phyloP scores from a whole-genome alignment of 1,140 invertebrate genomes.

The Pseudoatta argentina region DNA sequence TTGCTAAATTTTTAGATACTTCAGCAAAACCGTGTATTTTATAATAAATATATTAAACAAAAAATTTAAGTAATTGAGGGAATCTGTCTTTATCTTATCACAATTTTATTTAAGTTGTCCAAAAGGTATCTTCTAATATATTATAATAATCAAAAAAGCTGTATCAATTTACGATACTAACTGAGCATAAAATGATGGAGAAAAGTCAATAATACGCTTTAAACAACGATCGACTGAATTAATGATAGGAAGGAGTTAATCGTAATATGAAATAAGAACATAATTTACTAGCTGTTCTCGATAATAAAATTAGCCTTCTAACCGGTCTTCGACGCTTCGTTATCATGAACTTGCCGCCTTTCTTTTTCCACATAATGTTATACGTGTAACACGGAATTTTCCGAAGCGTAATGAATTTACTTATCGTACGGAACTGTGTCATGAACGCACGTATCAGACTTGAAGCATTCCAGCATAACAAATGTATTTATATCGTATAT shows the following conservation, averaged over 20 bases:
- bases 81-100: neutral
- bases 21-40: neutral
- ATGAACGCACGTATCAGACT: constrained; percentile 8
- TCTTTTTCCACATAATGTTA: constrained; percentile 13
- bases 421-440: constrained; percentile 44
- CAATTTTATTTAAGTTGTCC: neutral
- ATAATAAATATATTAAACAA: neutral
- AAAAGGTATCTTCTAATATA: neutral
- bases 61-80: neutral
- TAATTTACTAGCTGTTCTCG: constrained; percentile 29
- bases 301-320: constrained; percentile 69
- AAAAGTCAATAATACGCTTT: neutral
- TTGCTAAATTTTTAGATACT: too few relatives aligned
- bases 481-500: constrained; percentile 7
- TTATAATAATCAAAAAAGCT: neutral
- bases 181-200: neutral
- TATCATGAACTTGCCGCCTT: constrained; percentile 53
- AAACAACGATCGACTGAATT: constrained; percentile 20
- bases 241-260: constrained; percentile 24
- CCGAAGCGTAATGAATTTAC: constrained; percentile 56
- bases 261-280: constrained; percentile 9
- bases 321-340: constrained; percentile 43
- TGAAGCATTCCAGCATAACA: neutral
- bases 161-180: neutral
- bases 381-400: constrained; percentile 58